A percentile compares a stretch with the other conserved stretches of the same genome.
Conservation (phyloP, 2,888 invertebrate genomes). For the Drosophila birchii region DNA sequence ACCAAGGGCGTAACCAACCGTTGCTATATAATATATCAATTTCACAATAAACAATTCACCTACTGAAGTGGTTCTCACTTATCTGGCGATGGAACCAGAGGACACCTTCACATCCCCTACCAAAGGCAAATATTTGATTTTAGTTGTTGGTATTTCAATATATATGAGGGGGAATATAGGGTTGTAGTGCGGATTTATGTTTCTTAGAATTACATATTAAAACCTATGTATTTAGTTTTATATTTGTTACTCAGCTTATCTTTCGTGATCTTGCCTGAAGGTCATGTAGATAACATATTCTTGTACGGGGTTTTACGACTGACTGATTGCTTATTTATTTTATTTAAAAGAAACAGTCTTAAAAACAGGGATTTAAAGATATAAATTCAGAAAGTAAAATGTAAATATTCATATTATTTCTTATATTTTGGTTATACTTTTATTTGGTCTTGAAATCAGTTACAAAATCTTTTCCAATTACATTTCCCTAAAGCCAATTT, state of each 20-base stretch:
- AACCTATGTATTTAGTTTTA: not conserved
- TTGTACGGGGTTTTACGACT: not conserved
- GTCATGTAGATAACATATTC: not conserved
- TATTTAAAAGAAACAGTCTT: rapidly evolving
- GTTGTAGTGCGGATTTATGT: not conserved
- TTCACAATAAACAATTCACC: conserved; percentile 19
- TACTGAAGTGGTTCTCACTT: conserved; percentile 26
- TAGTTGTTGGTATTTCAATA: not conserved
- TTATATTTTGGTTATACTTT: not conserved
- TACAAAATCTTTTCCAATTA: not conserved
- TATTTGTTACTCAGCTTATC: not conserved
- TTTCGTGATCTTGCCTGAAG: not conserved
- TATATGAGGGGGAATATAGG: not conserved
- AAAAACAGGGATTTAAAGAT: not conserved
- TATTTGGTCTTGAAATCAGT: not conserved
- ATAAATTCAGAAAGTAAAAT: not conserved
- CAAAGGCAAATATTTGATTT: conserved; percentile 12
- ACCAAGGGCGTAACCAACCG: conserved; percentile 17
- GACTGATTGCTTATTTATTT: not conserved
- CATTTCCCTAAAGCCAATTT: not conserved
- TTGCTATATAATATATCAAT: conserved; percentile 26
- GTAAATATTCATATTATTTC: not conserved
- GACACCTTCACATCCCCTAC: conserved; percentile 4
- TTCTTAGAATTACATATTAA: not conserved
- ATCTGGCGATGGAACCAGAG: conserved; percentile 9